Evolutionary conservation across 2,113 vertebrate species (phyloP), one percentile per base, ranked within the genome.

Genomic region (Podocnemis expansa): DNA sequence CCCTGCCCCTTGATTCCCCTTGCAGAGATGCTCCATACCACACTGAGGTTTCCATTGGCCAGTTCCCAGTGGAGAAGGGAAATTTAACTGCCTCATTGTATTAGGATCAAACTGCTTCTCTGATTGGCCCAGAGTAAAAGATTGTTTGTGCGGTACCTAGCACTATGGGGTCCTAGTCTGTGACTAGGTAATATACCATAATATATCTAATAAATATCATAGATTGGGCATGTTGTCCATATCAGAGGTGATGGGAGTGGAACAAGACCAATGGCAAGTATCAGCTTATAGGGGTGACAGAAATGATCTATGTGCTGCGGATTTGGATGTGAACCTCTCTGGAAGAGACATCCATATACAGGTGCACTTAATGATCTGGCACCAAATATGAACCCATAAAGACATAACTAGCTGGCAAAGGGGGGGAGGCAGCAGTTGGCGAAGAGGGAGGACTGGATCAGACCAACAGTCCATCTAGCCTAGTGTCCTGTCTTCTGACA

Each of bases 241-340:
- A 5, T 24, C 21, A 24, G 10, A 0, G 21, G 10, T 2, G 8
- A 43, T 41, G 38, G 38, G 38, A 11, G 5, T 24, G 22, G 38
- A 25, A 22, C 70, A 75, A 75, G 38, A 43, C 38, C 70, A 75
- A 25, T 24, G 38, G 24, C 70, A 75, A 75, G 38, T 43, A n/a
- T 25, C 38, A 73, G n/a, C 41, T 25, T 38, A 21, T 9, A 9
- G 70, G 22, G 22, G 22, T 73, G 70, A 75, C 38, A 43, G 16
- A n/a, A 11, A 75, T 75, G 70, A 43, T 43, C 34, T 10, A 73
- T 21, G n/a, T 73, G 21, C 67, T 73, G 67, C 25, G 11, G 70
- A 13, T 43, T 75, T 22, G 10, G 70, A 22, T 25, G 24, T 3
- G 11, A 75, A 38, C 21, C n/a, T 38, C 10, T 11, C 3, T 10